Base-by-base conservation (phyloP, 2,797 vertebrate genomes). In the Tamandua tetradactyla region DNA sequence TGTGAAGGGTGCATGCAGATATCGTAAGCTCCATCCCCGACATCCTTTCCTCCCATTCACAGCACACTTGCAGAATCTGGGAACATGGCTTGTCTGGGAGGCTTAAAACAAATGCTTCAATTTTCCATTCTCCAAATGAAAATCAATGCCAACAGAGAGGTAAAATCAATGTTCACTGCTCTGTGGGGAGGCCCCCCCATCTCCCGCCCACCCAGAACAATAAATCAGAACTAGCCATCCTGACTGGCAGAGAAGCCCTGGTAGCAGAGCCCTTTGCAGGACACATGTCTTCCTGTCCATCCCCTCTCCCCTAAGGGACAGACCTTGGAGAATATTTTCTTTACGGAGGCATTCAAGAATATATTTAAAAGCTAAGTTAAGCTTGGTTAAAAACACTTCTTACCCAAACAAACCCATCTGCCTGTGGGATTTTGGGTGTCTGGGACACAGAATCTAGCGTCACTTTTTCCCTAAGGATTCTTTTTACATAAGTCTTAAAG, bases 91-190 rank as follows among this genome's bases (percentile, higher is more conserved):
- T 92, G 82, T 95, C 94, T 89, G 76, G 79, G 85, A 89, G 83
- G 84, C 72, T 93, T 96, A 95, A 95, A 97, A 97, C 87, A 97
- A 97, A 96, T 95, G 97, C 97, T 97, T 97, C 96, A 97, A 89
- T 23, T 27, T 80, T 96, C 90, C 93, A 96, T 97, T 95, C 97
- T 97, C 92, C 88, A 92, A 96, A 97, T 85, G 97, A 97, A 98
- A 97, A 96, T 96, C 94, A 86, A 94, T 97, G 96, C 52, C 87
- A 93, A 82, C 61, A 89, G 86, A 96, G 88, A 95, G 95, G 71
- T 91, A 94, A 97, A 97, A 98, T 97, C 97, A 93, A 96, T 97
- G 94, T 18, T 91, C 12, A 49, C 40, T 3, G 20, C 79, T 82
- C 95, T 62, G 66, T 23, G 59, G 83, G 88, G 92, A 94, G 88